These are phyloP conservation scores for Anorthoa munda DNA, from an alignment of 2,888 invertebrate species.

Conservation along the genomic window DNA sequence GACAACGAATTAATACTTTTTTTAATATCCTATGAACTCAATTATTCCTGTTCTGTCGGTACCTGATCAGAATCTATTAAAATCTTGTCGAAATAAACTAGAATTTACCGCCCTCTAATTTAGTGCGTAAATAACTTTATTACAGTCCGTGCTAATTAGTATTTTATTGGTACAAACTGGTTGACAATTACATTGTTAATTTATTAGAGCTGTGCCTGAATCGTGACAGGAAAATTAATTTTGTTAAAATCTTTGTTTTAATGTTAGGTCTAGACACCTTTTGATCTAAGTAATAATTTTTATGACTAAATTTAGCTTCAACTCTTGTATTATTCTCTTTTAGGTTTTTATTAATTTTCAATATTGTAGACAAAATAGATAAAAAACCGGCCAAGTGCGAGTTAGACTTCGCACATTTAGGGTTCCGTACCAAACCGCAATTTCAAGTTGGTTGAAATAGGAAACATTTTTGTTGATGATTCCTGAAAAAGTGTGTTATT, in stretches of 20 bases:
- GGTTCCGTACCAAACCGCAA: too few relatives aligned
- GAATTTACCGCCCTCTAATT: slow-evolving; percentile 15
- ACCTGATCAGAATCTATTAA: slow-evolving; percentile 10
- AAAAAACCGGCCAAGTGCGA: not conserved
- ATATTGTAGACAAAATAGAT: not conserved
- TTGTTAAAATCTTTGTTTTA: not conserved
- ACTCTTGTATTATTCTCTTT: not conserved
- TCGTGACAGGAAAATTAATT: slow-evolving; percentile 37
- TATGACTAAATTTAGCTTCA: not conserved
- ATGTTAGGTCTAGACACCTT: slow-evolving; percentile 4
- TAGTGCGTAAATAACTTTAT: slow-evolving; percentile 24
- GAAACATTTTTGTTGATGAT: too few relatives aligned
- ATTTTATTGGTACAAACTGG: slow-evolving; percentile 36
- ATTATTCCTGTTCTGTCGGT: not conserved
- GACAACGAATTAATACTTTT: too few relatives aligned
- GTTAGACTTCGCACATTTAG: too few relatives aligned
- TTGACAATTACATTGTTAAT: slow-evolving; percentile 32
- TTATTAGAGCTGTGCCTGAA: not conserved
- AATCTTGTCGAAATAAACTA: not conserved
- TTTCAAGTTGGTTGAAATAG: too few relatives aligned
- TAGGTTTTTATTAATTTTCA: not conserved
- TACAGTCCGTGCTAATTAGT: slow-evolving; percentile 24
- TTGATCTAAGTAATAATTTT: not conserved
- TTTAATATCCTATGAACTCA: not conserved
- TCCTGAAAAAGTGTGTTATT: too few relatives aligned